Base-by-base conservation (phyloP, 2,113 vertebrate genomes). In the Stomatorhinus ivindoensis region DNA sequence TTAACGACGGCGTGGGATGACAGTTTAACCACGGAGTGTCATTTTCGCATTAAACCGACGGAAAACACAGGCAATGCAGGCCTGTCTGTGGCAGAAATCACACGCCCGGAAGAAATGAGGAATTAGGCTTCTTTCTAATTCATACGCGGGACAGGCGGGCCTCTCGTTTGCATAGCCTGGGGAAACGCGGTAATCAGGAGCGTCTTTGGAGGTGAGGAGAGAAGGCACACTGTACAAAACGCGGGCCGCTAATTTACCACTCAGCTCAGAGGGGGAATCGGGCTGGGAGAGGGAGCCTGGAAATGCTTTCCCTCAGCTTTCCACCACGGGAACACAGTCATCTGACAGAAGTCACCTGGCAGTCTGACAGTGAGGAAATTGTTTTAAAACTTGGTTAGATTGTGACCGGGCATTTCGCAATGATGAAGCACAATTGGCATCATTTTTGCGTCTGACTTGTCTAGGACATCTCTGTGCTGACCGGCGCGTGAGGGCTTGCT, bases 361-460 rank as follows among this genome's bases (percentile, higher is more conserved):
- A 84, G 44, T 11, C 82, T 84, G 82, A 47, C 82, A 84, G 39
- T 46, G 82, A 47, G 44, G 39, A 84, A 84, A 84, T 47, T 84
- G 39, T 84, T 84, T n/a, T 80, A 80, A 80, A 80, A 80, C 35
- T 80, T 80, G 73, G 73, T 39, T 42, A 42, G 35, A 80, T 80
- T 80, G 73, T 42, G 73, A 80, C 31, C 13, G 73, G 44, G 82
- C 82, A 47, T 47, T 84, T 84, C 39, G 82, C 82, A 84, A 44
- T 84, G 82, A 47, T 84, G 44, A 39, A 84, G 44, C 44, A 84
- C 21, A 84, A 84, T 47, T 84, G 44, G 82, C 82, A 84, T 84
- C 39, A 84, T 84, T 46, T 84, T 84, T 84, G 82, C 42, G 44
- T 84, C 19, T 84, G 46, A 84, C 35, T 84, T 84, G 82, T 84